Evolutionary conservation across 2,797 vertebrate genomes (phyloP).

Genomic region (Helicolenus hilgendorfi): DNA sequence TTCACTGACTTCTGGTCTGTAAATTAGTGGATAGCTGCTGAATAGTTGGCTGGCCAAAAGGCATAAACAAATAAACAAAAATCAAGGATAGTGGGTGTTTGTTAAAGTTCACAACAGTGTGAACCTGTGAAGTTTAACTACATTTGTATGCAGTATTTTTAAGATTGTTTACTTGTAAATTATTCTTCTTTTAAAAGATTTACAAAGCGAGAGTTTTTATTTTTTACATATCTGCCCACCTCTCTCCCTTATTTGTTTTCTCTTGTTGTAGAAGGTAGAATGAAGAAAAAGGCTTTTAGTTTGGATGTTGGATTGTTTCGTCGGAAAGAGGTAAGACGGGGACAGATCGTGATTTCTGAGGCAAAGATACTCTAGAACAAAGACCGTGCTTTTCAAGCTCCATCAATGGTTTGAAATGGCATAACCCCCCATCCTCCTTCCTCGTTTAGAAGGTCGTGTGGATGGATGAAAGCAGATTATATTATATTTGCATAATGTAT

Average conservation of each 20-base stretch:
- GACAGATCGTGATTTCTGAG: background rate
- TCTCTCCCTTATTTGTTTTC: background rate
- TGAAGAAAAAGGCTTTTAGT: background rate
- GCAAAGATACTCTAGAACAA: no score
- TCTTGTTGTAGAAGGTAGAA: background rate
- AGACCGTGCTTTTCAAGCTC: no score
- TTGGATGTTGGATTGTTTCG: background rate
- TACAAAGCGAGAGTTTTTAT: background rate
- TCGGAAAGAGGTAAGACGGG: background rate
- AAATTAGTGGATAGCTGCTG: slow-evolving; percentile 55
- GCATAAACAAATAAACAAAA: background rate
- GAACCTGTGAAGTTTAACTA: slow-evolving; percentile 15
- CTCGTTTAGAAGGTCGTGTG: no score
- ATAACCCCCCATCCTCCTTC: no score
- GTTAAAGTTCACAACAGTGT: slow-evolving; percentile 41
- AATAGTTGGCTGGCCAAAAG: slow-evolving; percentile 46
- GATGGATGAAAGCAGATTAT: no score
- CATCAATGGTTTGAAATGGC: no score
- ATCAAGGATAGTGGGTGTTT: slow-evolving; percentile 27
- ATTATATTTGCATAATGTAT: no score
- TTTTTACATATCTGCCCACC: background rate
- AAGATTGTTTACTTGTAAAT: background rate
- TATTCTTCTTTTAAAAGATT: background rate
- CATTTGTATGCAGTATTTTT: slow-evolving; percentile 1
- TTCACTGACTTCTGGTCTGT: slow-evolving; percentile 41